Base-by-base conservation (phyloP, 2,888 invertebrate genomes). In the Ophion costatus region DNA sequence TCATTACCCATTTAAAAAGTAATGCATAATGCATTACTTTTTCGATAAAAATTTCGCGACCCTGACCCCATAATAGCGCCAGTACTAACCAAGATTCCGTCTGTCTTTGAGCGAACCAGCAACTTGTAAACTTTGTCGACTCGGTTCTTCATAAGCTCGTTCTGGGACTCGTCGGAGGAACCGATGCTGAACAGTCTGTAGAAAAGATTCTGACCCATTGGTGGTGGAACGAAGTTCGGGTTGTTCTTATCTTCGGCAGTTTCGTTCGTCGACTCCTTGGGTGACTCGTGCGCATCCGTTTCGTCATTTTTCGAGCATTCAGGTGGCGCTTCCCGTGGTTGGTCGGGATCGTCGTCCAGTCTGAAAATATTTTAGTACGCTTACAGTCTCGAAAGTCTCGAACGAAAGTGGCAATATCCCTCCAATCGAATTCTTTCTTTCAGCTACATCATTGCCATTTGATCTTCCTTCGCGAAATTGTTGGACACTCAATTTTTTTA, bases 171-270 rank as follows among this genome's bases (percentile, higher is more conserved):
- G 45, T 79, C 76, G 69, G 83, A 61, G 33, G 91, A 84, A 4
- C 89, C 90, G 74, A 91, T 83, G 14, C 51, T 82, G 69, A 89
- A 91, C 7, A 92, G 66, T 10, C 88, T 89, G 71, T 91, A 91
- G 9, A 89, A 88, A 75, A 87, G 85, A 83, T 89, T 85, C 42
- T 83, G 85, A 59, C 80, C 80, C 14, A 7, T 17, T 6, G 82
- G 76, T 20, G 85, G 85, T 57, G 11, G 77, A 57, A 77, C 57
- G 20, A 77, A 83, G 2, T 70, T 20, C 45, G 42, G 20, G 42
- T 59, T 24, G 45, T 17, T 38, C 22, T 42, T 29, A 42, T 29
- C 20, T 38, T 70, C 74, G 17, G 78, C 84, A 51, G 71, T 45
- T 80, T 83, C 57, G 6, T 29, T 29, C 29, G n/a, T 29, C 1